Conservation (phyloP, 1,140 invertebrate genomes). For the Gonioctena quinquepunctata region DNA sequence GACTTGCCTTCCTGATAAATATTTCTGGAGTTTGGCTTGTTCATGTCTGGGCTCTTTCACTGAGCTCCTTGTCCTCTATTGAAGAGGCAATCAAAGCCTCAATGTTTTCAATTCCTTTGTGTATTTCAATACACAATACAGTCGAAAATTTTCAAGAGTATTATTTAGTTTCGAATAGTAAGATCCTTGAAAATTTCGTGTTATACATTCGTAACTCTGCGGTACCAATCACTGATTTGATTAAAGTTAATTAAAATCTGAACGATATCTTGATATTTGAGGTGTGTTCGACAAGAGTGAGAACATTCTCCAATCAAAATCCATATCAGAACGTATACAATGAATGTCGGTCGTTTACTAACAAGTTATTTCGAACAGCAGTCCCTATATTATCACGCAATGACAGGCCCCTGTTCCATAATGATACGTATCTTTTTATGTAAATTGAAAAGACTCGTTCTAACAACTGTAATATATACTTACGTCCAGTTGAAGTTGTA, state of each 20-base stretch:
- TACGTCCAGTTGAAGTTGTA: background rate
- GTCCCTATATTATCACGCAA: background rate
- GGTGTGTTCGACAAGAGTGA: background rate
- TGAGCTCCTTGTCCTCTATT: too few relatives aligned
- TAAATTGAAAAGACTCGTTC: background rate
- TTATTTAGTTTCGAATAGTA: too few relatives aligned
- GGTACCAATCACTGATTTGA: background rate
- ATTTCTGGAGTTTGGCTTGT: too few relatives aligned
- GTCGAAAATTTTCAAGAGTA: too few relatives aligned
- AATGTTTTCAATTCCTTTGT: too few relatives aligned
- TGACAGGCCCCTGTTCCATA: background rate
- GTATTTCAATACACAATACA: too few relatives aligned
- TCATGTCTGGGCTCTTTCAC: too few relatives aligned
- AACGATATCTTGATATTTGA: constrained; percentile 1
- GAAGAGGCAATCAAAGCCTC: too few relatives aligned
- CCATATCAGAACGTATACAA: background rate
- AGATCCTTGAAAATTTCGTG: too few relatives aligned
- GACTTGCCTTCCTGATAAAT: too few relatives aligned
- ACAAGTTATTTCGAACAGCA: constrained; percentile 1
- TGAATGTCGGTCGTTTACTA: background rate
- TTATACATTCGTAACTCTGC: background rate
- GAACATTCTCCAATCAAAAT: background rate
- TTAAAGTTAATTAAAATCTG: constrained; percentile 10
- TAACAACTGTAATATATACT: background rate
- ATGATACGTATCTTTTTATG: constrained; percentile 1